These are phyloP conservation scores for Meleagris gallopavo DNA, from an alignment of 2,113 vertebrate species.

Conservation along the genomic window DNA sequence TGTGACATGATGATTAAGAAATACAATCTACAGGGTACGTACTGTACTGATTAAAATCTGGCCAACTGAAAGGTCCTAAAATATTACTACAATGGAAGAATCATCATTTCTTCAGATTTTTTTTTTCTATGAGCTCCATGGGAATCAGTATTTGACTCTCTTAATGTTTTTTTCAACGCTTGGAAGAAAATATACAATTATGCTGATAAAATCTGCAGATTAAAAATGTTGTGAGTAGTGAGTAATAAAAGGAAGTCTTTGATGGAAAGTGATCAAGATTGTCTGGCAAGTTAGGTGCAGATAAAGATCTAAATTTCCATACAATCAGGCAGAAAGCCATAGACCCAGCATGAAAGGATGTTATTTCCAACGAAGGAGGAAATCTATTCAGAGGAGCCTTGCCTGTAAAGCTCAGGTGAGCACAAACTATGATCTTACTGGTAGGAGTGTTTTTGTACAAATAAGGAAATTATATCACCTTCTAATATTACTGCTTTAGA, in stretches of 20 bases:
- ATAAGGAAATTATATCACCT: not conserved
- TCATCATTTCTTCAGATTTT: not conserved
- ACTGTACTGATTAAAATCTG: conserved; percentile 32
- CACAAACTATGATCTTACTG: not conserved
- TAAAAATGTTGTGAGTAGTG: not conserved
- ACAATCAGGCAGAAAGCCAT: not conserved
- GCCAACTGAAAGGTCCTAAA: conserved; percentile 21
- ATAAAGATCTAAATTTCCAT: not conserved
- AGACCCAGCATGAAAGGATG: not conserved
- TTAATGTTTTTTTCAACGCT: not conserved
- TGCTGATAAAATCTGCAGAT: not conserved
- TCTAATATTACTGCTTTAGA: not conserved
- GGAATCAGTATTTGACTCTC: not conserved
- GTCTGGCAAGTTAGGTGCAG: not conserved
- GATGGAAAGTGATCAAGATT: not conserved
- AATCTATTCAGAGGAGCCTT: not conserved
- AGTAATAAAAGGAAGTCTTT: not conserved
- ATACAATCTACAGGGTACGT: not conserved
- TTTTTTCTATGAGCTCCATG: not conserved
- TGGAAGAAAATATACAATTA: not conserved
- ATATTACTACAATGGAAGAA: conserved; percentile 8
- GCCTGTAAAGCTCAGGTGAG: not conserved
- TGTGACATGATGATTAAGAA: conserved; percentile 33
- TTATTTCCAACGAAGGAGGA: not conserved
- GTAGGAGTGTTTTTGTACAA: not conserved